Evolutionary conservation across 1,140 invertebrate species (phyloP).

Genomic region (Drosophila ogumai): DNA sequence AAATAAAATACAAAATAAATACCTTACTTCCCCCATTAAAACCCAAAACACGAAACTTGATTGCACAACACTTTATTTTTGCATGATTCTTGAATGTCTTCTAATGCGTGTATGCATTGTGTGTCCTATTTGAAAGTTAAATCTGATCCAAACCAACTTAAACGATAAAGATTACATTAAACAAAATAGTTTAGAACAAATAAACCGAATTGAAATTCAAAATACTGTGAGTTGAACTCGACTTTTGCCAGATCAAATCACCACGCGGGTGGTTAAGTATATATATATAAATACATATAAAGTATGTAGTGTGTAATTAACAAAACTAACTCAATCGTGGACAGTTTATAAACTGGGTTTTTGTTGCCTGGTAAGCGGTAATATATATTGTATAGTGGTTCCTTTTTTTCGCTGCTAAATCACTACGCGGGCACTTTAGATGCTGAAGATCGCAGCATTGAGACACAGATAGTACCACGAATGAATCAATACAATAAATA

Average conservation of each 20-base stretch:
- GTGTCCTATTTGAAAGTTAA: slow-evolving; percentile 60
- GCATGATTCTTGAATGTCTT: slow-evolving; percentile 65
- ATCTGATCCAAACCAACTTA: slow-evolving; percentile 57
- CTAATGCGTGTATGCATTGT: slow-evolving; percentile 65
- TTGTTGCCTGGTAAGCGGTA: slow-evolving; percentile 51
- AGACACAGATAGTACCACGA: slow-evolving; percentile 82
- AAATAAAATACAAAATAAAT: too few species aligned
- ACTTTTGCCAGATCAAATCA: slow-evolving; percentile 38
- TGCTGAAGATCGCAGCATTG: slow-evolving; percentile 72
- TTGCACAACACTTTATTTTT: slow-evolving; percentile 76
- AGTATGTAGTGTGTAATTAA: slow-evolving; percentile 45
- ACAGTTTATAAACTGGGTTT: slow-evolving; percentile 11
- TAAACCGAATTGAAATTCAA: slow-evolving; percentile 19
- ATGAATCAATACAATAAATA: slow-evolving; percentile 58
- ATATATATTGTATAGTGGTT: slow-evolving; percentile 50
- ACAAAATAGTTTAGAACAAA: slow-evolving; percentile 20
- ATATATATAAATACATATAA: slow-evolving; percentile 11
- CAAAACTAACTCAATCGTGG: slow-evolving; percentile 34
- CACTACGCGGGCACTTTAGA: slow-evolving; percentile 79
- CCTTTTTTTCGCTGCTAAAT: slow-evolving; percentile 35
- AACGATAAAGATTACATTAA: slow-evolving; percentile 44
- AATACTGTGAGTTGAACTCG: slow-evolving; percentile 48
- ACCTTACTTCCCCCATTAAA: too few species aligned
- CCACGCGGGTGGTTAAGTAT: slow-evolving; percentile 25
- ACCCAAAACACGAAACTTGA: background rate